Evolutionary conservation across 2,797 vertebrate species (phyloP).

Genomic region (Aselliscus stoliczkanus): DNA sequence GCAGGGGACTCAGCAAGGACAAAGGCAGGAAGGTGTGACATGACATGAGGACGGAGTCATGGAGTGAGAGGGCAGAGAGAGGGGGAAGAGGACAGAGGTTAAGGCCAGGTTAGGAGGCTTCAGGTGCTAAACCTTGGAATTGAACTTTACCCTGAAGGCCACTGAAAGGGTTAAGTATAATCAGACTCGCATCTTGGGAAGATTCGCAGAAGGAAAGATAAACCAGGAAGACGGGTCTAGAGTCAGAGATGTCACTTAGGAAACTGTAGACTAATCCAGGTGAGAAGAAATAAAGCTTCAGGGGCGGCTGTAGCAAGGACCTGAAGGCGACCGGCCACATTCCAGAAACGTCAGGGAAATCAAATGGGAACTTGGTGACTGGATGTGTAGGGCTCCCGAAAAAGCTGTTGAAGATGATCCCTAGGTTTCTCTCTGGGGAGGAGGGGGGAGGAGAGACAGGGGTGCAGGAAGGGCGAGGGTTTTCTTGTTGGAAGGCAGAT

Average conservation of each 20-base stretch:
- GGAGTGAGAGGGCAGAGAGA: background rate
- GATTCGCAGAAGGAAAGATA: background rate
- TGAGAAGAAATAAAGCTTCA: background rate
- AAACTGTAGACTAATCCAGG: background rate
- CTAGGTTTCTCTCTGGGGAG: background rate
- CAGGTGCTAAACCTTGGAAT: background rate
- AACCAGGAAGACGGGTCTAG: background rate
- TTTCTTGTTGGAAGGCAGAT: background rate
- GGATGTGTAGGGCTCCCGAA: background rate
- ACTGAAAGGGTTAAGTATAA: background rate
- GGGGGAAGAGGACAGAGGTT: too few species aligned
- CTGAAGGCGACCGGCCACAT: background rate
- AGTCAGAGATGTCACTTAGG: background rate
- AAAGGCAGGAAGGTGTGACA: background rate
- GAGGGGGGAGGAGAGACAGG: background rate
- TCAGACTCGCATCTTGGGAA: background rate
- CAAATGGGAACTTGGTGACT: background rate
- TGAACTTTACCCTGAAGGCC: background rate
- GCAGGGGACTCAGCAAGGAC: background rate
- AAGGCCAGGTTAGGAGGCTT: background rate
- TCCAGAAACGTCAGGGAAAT: fast-evolving
- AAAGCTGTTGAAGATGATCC: background rate
- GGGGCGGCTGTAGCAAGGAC: background rate
- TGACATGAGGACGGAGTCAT: fast-evolving
- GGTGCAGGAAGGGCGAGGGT: background rate